phyloP scores from a whole-genome alignment of 2,797 vertebrate species.

The Enteromius treurensis region DNA sequence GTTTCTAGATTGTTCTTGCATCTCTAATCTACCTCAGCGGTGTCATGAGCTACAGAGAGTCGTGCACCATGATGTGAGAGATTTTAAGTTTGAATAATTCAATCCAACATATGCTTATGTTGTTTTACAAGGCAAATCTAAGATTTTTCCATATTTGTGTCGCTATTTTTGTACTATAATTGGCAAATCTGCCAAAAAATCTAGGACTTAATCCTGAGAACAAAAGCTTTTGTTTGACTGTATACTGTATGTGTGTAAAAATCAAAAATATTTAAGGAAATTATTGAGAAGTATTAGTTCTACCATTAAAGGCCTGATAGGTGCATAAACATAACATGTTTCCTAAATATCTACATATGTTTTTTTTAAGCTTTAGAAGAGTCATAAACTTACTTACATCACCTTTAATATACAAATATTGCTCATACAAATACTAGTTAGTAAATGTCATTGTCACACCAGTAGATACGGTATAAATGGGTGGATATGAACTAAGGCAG shows the following conservation, averaged over 20 bases:
- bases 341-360: no score
- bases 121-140: not conserved
- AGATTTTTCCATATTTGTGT: not conserved
- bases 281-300: not conserved
- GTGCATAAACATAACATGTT: not conserved
- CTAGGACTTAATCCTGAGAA: not conserved
- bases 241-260: not conserved
- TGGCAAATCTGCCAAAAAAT: not conserved
- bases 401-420: not conserved
- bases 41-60: constrained; percentile 3
- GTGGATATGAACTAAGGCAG: not conserved
- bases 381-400: no score
- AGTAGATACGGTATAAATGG: not conserved
- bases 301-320: not conserved
- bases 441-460: not conserved
- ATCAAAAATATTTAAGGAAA: not conserved
- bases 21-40: constrained; percentile 31
- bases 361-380: no score
- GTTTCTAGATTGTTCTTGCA: not conserved
- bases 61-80: not conserved
- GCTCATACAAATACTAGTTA: not conserved
- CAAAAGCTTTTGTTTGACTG: not conserved
- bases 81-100: not conserved
- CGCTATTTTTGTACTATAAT: not conserved
- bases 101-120: not conserved